Conservation (phyloP, 2,797 vertebrate genomes). For the Hyperoplus lanceolatus region DNA sequence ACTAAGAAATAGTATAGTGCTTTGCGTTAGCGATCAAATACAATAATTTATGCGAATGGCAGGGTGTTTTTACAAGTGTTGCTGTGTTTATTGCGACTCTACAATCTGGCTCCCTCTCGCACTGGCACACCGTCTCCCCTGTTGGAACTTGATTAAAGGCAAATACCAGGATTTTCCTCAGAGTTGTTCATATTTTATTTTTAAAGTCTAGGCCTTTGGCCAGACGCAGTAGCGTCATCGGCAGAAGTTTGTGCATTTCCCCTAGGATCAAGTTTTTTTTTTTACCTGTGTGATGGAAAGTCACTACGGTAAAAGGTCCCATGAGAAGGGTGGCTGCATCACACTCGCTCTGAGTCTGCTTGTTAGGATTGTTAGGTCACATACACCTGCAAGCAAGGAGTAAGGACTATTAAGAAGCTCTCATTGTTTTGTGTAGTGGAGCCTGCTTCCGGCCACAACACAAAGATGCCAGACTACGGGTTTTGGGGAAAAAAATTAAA, state of each 20-base stretch:
- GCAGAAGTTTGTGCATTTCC: slow-evolving; percentile 63
- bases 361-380: slow-evolving; percentile 20
- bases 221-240: slow-evolving; percentile 60
- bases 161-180: slow-evolving; percentile 55
- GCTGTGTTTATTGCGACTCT: not conserved
- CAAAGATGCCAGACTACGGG: not conserved
- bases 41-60: not conserved
- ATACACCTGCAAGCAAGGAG: slow-evolving; percentile 19
- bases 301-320: slow-evolving; percentile 83
- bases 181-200: slow-evolving; percentile 48
- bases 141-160: slow-evolving; percentile 53
- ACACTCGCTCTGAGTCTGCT: slow-evolving; percentile 32
- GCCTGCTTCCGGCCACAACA: not conserved
- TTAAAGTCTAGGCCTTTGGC: slow-evolving; percentile 30
- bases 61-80: not conserved
- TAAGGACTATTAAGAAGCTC: not conserved
- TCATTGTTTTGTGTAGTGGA: not conserved
- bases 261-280: slow-evolving; percentile 48
- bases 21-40: not conserved
- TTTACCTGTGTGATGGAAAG: slow-evolving; percentile 81
- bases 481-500: not conserved
- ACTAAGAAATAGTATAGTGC: not conserved
- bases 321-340: slow-evolving; percentile 62
- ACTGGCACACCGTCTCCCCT: slow-evolving; percentile 18
- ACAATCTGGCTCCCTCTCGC: not conserved